Evolutionary conservation across 2,113 vertebrate species (phyloP).

Genomic region (Forbesichthys papilliferus): DNA sequence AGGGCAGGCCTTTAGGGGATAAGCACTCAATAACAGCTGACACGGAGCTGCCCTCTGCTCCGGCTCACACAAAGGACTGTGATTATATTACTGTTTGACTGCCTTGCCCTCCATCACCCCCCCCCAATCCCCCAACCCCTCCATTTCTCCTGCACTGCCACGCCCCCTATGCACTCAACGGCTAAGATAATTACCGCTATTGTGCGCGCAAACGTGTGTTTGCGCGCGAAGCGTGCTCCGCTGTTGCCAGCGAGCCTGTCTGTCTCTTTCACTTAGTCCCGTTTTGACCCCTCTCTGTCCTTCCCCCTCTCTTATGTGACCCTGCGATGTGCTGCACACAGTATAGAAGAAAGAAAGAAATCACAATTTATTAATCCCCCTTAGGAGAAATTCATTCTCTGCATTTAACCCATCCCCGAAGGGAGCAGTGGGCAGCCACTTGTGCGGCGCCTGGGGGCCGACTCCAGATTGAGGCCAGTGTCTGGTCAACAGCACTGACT

Average conservation of each 20-base stretch:
- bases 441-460: no score
- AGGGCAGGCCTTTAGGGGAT: conserved; percentile 66
- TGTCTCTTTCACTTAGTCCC: conserved; percentile 45
- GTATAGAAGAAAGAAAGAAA: no score
- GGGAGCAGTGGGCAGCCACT: no score
- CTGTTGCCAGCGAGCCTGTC: conserved; percentile 70
- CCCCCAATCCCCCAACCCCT: conserved; percentile 10
- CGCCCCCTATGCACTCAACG: conserved; percentile 68
- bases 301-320: conserved; percentile 11
- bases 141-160: conserved; percentile 58
- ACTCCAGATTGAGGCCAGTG: no score
- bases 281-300: conserved; percentile 22
- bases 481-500: no score
- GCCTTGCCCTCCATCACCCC: conserved; percentile 47
- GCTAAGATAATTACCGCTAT: conserved; percentile 81
- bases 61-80: conserved; percentile 77
- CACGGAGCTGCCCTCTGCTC: conserved; percentile 78
- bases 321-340: background rate
- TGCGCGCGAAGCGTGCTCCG: conserved; percentile 59
- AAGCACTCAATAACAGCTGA: conserved; percentile 82
- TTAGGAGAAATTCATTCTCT: no score
- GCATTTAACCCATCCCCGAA: no score
- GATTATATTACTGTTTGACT: conserved; percentile 83
- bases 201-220: conserved; percentile 64
- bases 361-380: no score